Evolutionary conservation across 2,888 invertebrate species (phyloP).

Genomic region (Carabus problematicus): DNA sequence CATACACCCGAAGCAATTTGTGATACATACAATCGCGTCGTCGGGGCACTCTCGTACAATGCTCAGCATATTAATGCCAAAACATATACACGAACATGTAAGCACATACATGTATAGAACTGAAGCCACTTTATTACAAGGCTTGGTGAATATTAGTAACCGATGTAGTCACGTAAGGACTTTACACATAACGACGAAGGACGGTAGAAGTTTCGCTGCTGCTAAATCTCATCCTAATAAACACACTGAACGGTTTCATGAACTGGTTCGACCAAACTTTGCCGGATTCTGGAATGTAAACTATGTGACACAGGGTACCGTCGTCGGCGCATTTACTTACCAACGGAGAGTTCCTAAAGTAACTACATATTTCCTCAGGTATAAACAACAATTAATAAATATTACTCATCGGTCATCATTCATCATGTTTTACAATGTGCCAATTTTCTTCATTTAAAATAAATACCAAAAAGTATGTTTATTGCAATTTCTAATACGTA

Average conservation of each 20-base stretch:
- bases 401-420: no score
- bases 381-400: no score
- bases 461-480: no score
- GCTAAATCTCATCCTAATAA: conserved; percentile 28
- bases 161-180: no score
- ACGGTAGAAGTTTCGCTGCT: background rate
- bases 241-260: conserved; percentile 34
- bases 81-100: background rate
- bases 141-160: background rate
- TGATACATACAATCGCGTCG: background rate
- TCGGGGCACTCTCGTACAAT: background rate
- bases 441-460: no score
- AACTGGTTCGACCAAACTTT: conserved; percentile 15
- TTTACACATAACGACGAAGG: no score
- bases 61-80: background rate
- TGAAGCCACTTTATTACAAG: background rate
- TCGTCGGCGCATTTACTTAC: no score
- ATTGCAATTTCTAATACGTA: no score
- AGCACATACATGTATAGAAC: background rate
- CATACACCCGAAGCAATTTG: conserved; percentile 14
- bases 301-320: conserved; percentile 22
- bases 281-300: conserved; percentile 31
- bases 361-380: no score
- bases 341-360: no score
- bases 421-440: no score